Base-by-base conservation (phyloP, 2,797 vertebrate genomes). In the Cossypha heuglini region DNA sequence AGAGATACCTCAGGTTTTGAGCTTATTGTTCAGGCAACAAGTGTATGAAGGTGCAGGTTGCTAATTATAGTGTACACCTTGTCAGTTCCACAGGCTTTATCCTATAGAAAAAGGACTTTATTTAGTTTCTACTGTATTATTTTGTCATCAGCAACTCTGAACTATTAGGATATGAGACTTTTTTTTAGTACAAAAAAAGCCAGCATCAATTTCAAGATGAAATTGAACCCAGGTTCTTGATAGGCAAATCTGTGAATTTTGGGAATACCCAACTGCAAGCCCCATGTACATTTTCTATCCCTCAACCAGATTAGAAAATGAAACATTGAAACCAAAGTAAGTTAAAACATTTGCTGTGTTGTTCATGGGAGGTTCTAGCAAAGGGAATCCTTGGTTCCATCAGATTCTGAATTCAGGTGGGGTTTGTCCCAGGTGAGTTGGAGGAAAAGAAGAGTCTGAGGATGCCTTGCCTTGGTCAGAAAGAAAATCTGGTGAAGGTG, bases 1-100 rank as follows among this genome's bases (percentile, higher is more conserved):
- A 91, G 67, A 81, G 45, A 64, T 29, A 28, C 43, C 18, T 86
- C 68, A 40, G 37, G 7, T 74, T 88, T 66, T 40, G 16, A 31
- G 49, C 51, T 88, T n/a, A 40, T 80, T 93, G n/a, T 80, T 94
- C 79, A 68, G 68, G 61, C 75, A 79, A 55, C 24, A 62, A 38
- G 28, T 52, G 2, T 40, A 3, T 40, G 43, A 55, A 79, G 57
- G 75, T 82, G 54, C 26, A 73, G 38, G 26, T 72, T 66, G 31
- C 55, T 93, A 86, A 69, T 82, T 73, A 62, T 13, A 5, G 45
- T 29, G 17, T 37, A 13, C 33, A 40, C 43, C 33, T 59, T 86
- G 72, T 71, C 52, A 51, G n/a, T 66, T 58, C 64, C 43, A 59
- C 22, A 11, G 17, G 16, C 54, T 79, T 78, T 51, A 20, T 48